Base-by-base conservation (phyloP, 2,113 vertebrate genomes). In the Geococcyx californianus region DNA sequence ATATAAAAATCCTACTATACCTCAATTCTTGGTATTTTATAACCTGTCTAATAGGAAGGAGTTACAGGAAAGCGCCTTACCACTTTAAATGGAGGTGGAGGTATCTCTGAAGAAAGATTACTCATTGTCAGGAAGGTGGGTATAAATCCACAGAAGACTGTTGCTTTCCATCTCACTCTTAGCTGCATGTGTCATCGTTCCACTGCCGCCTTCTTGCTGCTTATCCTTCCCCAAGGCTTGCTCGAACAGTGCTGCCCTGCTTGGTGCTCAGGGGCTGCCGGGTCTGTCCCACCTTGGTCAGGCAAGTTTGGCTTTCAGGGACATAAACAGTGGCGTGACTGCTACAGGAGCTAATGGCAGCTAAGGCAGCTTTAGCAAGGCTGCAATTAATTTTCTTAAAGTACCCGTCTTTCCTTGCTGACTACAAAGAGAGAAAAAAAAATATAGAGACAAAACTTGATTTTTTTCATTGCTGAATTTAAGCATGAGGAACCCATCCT, bases 161-260 rank as follows among this genome's bases (percentile, higher is more conserved):
- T 11, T 82, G 16, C 10, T 23, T 13, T 67, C 54, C 25, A 2
- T 38, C 36, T 66, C 23, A 38, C 6, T 4, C 26, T 47, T 56
- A n/a, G 16, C 40, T 56, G 23, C 14, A 18, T 18, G 21, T 40
- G 13, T 7, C 33, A 26, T 86, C 62, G 64, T 60, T 70, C 45
- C 52, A n/a, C 26, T 63, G 36, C 23, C 10, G 68, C 40, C 42
- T 47, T 29, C 58, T 52, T 49, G 21, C 14, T 58, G 29, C 42
- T 66, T n/a, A 18, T 8, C 29, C 42, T 67, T 72, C 29, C 29
- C 29, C 36, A 6, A 34, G 0, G 3, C 25, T 59, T 1, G 1
- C 20, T 64, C 1, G 0, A 29, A 13, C 0, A 0, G 3, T 23
- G 26, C 25, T 51, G 3, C 18, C 16, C 40, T 74, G 10, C 62